A percentile compares a stretch with the other conserved stretches of the same genome.
These are phyloP conservation scores for Podocnemis expansa DNA, from an alignment of 2,113 vertebrate species.

Conservation along the genomic window DNA sequence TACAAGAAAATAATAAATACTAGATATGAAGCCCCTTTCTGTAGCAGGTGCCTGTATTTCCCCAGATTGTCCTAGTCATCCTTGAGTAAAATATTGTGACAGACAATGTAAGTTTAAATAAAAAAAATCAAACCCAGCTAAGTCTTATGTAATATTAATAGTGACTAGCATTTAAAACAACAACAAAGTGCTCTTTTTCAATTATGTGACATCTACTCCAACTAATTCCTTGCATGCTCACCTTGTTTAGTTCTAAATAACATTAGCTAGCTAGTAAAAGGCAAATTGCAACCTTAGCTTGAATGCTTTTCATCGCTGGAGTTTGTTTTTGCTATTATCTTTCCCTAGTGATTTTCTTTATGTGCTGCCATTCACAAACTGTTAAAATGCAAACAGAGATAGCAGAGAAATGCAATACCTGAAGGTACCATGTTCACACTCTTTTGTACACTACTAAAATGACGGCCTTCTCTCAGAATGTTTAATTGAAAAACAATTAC, in stretches of 20 bases:
- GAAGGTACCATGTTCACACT: neutral
- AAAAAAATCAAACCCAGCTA: neutral
- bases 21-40: neutral
- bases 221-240: neutral
- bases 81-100: neutral
- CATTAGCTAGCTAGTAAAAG: constrained; percentile 41
- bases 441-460: neutral
- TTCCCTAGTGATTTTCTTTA: constrained; percentile 14
- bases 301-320: constrained; percentile 56
- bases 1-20: neutral
- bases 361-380: constrained; percentile 26
- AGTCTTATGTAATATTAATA: neutral
- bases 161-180: neutral
- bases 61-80: neutral
- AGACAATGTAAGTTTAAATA: neutral
- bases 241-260: constrained; percentile 4
- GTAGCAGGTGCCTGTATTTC: neutral
- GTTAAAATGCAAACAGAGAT: neutral
- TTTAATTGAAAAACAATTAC: constrained; percentile 38
- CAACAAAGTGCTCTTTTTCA: neutral
- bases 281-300: constrained; percentile 44
- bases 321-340: constrained; percentile 35
- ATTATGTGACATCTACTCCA: neutral
- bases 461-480: neutral
- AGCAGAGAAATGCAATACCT: neutral